These are phyloP conservation scores for Ceramica pisi DNA, from an alignment of 2,888 invertebrate genomes.

Conservation along the genomic window DNA sequence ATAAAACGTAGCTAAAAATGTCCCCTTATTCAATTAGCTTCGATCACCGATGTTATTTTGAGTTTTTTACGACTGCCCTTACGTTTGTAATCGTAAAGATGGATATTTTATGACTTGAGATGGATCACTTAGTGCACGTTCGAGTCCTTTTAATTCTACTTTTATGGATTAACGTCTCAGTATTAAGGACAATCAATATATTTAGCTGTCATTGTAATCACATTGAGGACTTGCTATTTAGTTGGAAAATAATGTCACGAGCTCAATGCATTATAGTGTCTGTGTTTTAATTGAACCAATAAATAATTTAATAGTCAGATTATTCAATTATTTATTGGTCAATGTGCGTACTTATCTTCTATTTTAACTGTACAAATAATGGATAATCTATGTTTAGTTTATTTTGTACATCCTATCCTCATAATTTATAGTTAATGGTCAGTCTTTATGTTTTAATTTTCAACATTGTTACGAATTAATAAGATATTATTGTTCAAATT, in stretches of 20 bases:
- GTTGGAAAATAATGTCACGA: too few species aligned
- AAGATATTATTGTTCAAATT: background rate
- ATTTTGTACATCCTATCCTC: background rate
- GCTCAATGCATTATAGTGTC: background rate
- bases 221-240: background rate
- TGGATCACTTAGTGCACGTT: constrained; percentile 21
- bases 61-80: constrained; percentile 62
- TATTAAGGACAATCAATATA: background rate
- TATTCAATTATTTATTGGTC: too few species aligned
- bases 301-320: background rate
- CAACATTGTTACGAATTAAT: background rate
- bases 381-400: background rate
- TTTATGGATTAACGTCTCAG: constrained; percentile 11
- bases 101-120: constrained; percentile 49
- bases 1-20: constrained; percentile 61
- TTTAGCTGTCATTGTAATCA: background rate
- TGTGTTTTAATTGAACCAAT: background rate
- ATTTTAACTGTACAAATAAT: background rate
- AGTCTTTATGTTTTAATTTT: background rate
- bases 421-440: background rate
- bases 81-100: constrained; percentile 66
- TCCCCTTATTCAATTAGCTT: constrained; percentile 74
- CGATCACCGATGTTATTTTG: constrained; percentile 70
- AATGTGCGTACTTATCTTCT: background rate
- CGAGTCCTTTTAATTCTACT: constrained; percentile 15